phyloP scores from a whole-genome alignment of 2,797 vertebrate genomes.

The Sarcoramphus papa region DNA sequence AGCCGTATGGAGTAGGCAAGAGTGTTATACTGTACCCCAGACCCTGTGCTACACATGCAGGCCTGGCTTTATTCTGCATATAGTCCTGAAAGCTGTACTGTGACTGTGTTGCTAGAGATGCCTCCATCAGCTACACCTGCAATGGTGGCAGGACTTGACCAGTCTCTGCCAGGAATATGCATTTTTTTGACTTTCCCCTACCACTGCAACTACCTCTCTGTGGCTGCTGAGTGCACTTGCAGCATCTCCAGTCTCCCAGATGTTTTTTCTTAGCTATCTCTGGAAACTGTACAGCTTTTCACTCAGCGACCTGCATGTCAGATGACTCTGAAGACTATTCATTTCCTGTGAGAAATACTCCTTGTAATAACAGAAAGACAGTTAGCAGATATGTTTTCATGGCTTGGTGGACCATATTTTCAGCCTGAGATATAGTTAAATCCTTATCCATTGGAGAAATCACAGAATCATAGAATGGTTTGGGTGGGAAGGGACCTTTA shows the following conservation, averaged over 20 bases:
- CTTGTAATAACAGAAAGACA: background rate
- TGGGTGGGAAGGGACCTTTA: background rate
- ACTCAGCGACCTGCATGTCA: background rate
- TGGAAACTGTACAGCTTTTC: background rate
- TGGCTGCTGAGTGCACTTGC: background rate
- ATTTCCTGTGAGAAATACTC: background rate
- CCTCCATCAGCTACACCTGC: background rate
- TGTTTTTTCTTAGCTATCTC: background rate
- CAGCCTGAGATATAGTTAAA: background rate
- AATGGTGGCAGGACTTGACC: no score
- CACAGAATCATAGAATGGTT: background rate
- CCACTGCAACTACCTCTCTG: background rate
- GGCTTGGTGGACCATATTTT: background rate
- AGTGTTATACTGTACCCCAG: background rate
- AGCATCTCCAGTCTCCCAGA: background rate
- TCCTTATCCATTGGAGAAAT: background rate
- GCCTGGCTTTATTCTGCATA: background rate
- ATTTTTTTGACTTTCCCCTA: background rate
- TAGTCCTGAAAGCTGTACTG: background rate
- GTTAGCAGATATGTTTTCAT: rapidly evolving
- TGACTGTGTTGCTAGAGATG: background rate
- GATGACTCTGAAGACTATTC: background rate
- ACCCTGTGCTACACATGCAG: background rate
- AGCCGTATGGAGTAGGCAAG: background rate
- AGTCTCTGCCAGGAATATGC: background rate